Conservation (phyloP, 1,140 invertebrate genomes). For the Drosophila cardini region DNA sequence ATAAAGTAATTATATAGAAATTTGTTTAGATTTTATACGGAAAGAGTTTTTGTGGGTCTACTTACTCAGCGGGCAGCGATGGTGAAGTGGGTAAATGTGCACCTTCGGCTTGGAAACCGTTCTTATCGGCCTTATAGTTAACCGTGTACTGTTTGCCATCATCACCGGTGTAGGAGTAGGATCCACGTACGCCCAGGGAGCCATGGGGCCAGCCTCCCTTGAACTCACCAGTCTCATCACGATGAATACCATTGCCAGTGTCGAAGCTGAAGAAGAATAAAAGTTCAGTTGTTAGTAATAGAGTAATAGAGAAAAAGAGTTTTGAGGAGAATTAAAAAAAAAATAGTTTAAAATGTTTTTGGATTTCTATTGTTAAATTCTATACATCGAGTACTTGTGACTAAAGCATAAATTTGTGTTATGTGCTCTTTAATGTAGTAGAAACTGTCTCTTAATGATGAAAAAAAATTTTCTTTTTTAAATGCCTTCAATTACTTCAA, state of each 20-base stretch:
- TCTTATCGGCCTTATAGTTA: constrained; percentile 89
- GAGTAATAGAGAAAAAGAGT: no score
- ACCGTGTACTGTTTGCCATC: constrained; percentile 88
- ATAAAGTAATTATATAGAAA: neutral
- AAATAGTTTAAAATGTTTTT: no score
- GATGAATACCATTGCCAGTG: constrained; percentile 87
- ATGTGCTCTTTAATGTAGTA: no score
- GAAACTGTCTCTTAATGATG: no score
- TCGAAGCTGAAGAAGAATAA: constrained; percentile 85
- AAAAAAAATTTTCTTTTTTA: no score
- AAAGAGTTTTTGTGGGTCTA: neutral
- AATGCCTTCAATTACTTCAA: neutral
- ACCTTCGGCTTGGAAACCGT: constrained; percentile 87
- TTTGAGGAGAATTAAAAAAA: no score
- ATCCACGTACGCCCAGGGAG: constrained; percentile 87
- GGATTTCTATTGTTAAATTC: no score
- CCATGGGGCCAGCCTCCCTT: constrained; percentile 85
- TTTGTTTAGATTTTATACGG: neutral
- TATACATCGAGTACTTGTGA: no score
- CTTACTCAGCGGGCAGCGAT: constrained; percentile 86
- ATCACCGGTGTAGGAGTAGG: constrained; percentile 87
- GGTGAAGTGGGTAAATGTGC: constrained; percentile 92
- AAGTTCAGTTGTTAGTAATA: neutral
- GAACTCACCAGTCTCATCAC: constrained; percentile 86
- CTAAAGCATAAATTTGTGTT: no score